Conservation (phyloP, 2,797 vertebrate genomes). For the Lemur catta region DNA sequence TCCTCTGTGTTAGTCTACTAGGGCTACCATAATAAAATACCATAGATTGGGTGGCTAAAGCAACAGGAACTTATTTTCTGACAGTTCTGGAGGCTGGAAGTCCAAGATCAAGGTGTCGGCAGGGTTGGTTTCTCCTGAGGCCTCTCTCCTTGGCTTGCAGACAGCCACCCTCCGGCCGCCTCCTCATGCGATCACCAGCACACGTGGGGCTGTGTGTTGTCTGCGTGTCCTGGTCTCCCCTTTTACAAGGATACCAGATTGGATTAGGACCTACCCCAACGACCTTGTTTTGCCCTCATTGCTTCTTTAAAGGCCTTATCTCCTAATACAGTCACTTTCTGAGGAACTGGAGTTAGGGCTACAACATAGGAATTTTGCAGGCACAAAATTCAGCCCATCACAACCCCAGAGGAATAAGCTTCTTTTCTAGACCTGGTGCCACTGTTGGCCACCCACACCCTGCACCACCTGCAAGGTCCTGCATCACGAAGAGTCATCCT, state of each 20-base stretch:
- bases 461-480: background rate
- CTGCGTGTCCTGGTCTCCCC: background rate
- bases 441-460: background rate
- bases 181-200: accelerated
- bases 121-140: background rate
- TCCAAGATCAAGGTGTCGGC: background rate
- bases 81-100: background rate
- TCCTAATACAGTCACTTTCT: background rate
- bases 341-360: background rate
- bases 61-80: background rate
- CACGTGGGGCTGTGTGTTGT: background rate
- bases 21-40: background rate
- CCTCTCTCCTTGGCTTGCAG: background rate
- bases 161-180: accelerated
- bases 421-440: background rate
- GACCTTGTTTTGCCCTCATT: background rate
- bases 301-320: background rate
- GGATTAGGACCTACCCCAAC: background rate
- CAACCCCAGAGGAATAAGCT: background rate
- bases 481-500: background rate
- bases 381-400: background rate
- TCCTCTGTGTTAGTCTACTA: background rate
- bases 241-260: background rate
- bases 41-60: background rate
- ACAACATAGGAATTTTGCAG: no score